Percentiles rank a stretch among this genome's conserved stretches.
phyloP scores from a whole-genome alignment of 2,888 invertebrate genomes.

The Nephrotoma guestfalica region DNA sequence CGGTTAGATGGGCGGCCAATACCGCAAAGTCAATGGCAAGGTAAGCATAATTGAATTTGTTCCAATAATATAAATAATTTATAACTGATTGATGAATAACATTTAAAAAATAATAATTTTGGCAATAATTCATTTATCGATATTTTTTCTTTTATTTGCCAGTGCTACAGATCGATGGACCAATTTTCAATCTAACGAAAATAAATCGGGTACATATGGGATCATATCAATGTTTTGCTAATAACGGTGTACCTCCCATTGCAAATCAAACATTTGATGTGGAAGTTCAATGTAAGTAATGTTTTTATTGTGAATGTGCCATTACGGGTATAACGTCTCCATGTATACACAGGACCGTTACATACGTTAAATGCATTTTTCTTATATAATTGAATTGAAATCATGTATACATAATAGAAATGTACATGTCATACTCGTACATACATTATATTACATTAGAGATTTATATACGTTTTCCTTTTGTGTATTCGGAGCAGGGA shows the following conservation, averaged over 20 bases:
- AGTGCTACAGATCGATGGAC: slow-evolving; percentile 61
- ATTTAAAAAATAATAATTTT: background rate
- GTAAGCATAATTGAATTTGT: background rate
- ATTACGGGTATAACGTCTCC: background rate
- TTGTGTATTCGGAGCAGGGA: background rate
- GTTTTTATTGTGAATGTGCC: background rate
- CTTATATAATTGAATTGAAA: background rate
- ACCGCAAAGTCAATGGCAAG: slow-evolving; percentile 41
- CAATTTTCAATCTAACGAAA: slow-evolving; percentile 60
- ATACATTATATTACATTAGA: background rate
- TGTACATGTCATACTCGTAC: background rate
- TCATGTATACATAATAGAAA: background rate
- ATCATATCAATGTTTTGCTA: slow-evolving; percentile 56
- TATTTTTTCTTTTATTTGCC: slow-evolving; percentile 15
- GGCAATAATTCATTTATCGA: too few relatives aligned
- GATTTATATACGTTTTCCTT: background rate
- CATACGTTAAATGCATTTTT: background rate
- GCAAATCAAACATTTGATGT: slow-evolving; percentile 66
- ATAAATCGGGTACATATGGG: slow-evolving; percentile 60
- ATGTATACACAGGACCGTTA: background rate
- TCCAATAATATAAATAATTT: background rate
- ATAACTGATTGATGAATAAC: background rate
- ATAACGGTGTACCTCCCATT: slow-evolving; percentile 75
- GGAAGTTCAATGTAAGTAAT: slow-evolving; percentile 78
- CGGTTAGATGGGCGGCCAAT: slow-evolving; percentile 47